A percentile compares a stretch with the other conserved stretches of the same genome.
phyloP scores from a whole-genome alignment of 1,140 invertebrate species.

The Microplitis demolitor region DNA sequence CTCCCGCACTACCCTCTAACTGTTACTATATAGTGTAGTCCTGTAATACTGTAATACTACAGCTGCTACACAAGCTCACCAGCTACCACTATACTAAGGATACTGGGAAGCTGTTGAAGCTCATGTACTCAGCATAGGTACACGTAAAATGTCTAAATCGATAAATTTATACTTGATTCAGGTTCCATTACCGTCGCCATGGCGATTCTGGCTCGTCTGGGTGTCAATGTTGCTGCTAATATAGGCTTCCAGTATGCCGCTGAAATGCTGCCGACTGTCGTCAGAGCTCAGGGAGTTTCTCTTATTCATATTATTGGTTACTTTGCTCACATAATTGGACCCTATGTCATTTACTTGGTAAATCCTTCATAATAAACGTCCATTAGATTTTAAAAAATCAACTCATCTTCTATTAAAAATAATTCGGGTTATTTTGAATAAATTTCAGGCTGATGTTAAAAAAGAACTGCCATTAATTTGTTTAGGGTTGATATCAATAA shows the following conservation, averaged over 20 bases:
- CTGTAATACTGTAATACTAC: too few relatives aligned
- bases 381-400: background rate
- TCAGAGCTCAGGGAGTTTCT: slow-evolving; percentile 82
- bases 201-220: slow-evolving; percentile 80
- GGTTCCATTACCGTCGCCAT: slow-evolving; percentile 71
- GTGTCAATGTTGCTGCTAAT: slow-evolving; percentile 86
- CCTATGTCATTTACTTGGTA: slow-evolving; percentile 81
- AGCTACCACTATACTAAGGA: too few relatives aligned
- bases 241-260: slow-evolving; percentile 89
- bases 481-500: slow-evolving; percentile 73
- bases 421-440: background rate
- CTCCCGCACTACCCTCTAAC: too few relatives aligned
- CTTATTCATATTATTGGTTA: slow-evolving; percentile 86
- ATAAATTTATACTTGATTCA: slow-evolving; percentile 46
- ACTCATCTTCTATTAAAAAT: background rate
- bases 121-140: too few relatives aligned
- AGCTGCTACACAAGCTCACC: too few relatives aligned
- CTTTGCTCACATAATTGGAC: slow-evolving; percentile 78
- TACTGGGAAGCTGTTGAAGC: too few relatives aligned
- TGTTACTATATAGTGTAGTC: too few relatives aligned
- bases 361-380: slow-evolving; percentile 16
- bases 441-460: slow-evolving; percentile 66
- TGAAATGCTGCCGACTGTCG: slow-evolving; percentile 84
- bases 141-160: slow-evolving; percentile 3
- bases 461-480: slow-evolving; percentile 72